Percentiles rank a stretch among this genome's conserved stretches.
Conservation (phyloP, 2,888 invertebrate species). For the Latrodectus elegans region DNA sequence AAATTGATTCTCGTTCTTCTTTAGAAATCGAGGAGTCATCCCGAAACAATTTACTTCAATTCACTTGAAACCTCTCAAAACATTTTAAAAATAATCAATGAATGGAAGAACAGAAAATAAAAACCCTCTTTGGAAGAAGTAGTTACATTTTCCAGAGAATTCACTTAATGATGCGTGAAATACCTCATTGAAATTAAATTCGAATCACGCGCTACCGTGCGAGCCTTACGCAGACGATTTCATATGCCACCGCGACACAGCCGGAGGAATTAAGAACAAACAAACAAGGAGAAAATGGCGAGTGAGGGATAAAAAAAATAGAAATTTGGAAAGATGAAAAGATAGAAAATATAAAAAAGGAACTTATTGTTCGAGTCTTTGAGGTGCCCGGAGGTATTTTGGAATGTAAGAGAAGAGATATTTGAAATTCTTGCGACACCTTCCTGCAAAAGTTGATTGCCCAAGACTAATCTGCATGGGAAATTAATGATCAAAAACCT, state of each 20-base stretch:
- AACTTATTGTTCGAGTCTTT: constrained; percentile 37
- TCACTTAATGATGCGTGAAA: constrained; percentile 55
- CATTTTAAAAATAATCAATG: too few relatives aligned
- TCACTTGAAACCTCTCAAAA: too few relatives aligned
- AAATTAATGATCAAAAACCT: constrained; percentile 64
- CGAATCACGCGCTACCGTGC: constrained; percentile 39
- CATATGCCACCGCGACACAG: constrained; percentile 1
- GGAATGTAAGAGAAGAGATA: constrained; percentile 30
- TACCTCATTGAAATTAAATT: constrained; percentile 64
- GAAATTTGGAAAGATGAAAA: not conserved
- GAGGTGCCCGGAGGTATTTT: constrained; percentile 41
- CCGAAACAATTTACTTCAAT: too few relatives aligned
- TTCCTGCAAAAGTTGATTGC: constrained; percentile 55
- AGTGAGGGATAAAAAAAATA: not conserved
- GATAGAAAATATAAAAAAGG: too few relatives aligned
- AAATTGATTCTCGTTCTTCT: too few relatives aligned
- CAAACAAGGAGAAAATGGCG: constrained; percentile 27
- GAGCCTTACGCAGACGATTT: not conserved
- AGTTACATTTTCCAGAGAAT: constrained; percentile 6
- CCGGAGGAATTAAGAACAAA: constrained; percentile 20
- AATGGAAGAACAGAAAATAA: too few relatives aligned
- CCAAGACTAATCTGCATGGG: constrained; percentile 64
- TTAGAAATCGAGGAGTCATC: too few relatives aligned
- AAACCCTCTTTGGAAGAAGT: too few relatives aligned
- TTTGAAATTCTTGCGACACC: constrained; percentile 62